Conservation (phyloP, 2,113 vertebrate genomes). For the Psilopsiagon aurifrons region DNA sequence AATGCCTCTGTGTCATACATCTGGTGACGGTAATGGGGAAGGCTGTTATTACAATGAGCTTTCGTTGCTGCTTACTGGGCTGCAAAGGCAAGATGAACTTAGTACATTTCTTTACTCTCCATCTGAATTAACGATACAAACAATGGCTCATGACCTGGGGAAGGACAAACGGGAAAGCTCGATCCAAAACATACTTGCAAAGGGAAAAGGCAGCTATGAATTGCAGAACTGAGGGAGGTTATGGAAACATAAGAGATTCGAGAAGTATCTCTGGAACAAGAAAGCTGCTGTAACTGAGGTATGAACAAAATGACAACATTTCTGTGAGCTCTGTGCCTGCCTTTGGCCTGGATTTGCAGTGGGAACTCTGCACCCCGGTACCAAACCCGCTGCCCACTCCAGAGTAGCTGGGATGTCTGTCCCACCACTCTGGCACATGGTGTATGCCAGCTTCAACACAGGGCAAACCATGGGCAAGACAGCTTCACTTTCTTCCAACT, state of each 20-base stretch:
- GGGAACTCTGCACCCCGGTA: neutral
- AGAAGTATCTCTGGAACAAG: neutral
- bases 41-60: neutral
- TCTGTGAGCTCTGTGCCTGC: neutral
- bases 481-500: neutral
- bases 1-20: neutral
- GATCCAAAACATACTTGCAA: neutral
- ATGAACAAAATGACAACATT: rapidly evolving
- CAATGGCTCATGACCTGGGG: neutral
- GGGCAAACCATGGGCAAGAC: neutral
- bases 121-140: neutral
- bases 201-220: neutral
- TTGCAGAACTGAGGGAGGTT: too few relatives aligned
- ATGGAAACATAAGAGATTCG: rapidly evolving
- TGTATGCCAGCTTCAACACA: neutral
- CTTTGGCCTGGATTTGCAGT: neutral
- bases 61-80: neutral
- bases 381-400: neutral
- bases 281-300: rapidly evolving
- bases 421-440: rapidly evolving
- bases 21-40: neutral
- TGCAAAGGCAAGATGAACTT: neutral
- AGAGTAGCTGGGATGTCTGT: too few relatives aligned
- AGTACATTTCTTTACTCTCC: neutral
- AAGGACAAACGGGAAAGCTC: neutral